These are phyloP conservation scores for Malaclemys terrapin DNA, from an alignment of 2,113 vertebrate genomes.

Conservation along the genomic window DNA sequence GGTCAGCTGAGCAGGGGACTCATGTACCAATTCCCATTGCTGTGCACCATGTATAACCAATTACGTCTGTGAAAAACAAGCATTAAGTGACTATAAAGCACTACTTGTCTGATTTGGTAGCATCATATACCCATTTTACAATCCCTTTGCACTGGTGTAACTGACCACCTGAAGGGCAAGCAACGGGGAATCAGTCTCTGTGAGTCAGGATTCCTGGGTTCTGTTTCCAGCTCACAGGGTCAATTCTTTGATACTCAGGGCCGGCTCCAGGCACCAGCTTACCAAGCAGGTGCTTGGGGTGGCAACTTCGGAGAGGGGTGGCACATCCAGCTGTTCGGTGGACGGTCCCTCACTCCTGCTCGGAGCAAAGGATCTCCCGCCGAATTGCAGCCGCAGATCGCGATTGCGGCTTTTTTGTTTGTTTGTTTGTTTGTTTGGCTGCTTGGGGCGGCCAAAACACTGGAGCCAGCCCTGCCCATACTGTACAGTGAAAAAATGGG, in stretches of 20 bases:
- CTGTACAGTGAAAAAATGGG: neutral
- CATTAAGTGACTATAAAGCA: neutral
- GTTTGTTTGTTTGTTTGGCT: no score
- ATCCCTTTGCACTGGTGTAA: neutral
- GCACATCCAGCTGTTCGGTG: no score
- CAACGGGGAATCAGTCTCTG: neutral
- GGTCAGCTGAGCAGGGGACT: neutral
- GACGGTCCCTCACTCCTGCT: no score
- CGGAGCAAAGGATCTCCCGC: no score
- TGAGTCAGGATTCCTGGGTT: neutral
- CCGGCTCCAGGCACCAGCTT: no score
- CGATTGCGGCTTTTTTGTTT: no score
- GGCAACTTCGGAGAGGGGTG: no score
- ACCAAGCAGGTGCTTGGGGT: no score
- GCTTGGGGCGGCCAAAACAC: no score
- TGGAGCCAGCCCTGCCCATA: neutral
- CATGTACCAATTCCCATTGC: neutral
- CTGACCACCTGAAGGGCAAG: neutral
- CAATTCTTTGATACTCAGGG: neutral
- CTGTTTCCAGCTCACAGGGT: neutral
- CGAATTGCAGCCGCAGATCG: no score
- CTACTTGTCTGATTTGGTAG: neutral
- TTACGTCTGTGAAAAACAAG: neutral
- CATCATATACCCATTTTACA: rapidly evolving
- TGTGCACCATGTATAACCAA: neutral